Conservation (phyloP, 2,797 vertebrate genomes). For the Pteropus rufus region DNA sequence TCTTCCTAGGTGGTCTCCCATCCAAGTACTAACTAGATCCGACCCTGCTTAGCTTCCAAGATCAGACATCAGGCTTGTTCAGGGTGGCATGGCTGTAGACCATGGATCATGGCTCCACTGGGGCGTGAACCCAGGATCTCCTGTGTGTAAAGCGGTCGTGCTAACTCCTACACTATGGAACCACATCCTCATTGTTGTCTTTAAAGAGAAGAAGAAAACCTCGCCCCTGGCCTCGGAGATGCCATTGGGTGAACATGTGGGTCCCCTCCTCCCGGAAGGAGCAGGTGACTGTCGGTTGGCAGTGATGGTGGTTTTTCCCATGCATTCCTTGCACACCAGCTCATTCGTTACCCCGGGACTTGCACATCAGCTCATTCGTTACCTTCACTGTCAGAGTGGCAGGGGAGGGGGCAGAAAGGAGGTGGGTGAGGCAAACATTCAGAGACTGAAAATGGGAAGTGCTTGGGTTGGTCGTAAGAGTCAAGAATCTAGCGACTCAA, state of each 20-base stretch:
- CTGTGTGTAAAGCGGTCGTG: too few relatives aligned
- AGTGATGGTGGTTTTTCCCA: background rate
- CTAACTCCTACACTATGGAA: too few relatives aligned
- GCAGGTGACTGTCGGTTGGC: background rate
- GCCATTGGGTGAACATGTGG: background rate
- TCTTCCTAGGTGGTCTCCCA: too few relatives aligned
- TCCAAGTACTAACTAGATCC: too few relatives aligned
- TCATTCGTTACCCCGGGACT: background rate
- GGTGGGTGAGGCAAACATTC: background rate
- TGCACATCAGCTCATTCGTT: fast-evolving
- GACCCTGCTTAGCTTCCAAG: too few relatives aligned
- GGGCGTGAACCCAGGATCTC: too few relatives aligned
- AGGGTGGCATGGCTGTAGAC: too few relatives aligned
- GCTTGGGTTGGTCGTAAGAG: background rate
- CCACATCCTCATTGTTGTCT: background rate
- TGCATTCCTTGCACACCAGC: fast-evolving
- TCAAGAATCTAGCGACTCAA: too few relatives aligned
- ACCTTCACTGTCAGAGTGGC: background rate
- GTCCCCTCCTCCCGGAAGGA: background rate
- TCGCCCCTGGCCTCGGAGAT: background rate
- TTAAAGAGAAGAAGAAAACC: background rate
- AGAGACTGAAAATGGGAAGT: background rate
- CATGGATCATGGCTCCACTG: too few relatives aligned
- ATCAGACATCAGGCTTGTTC: too few relatives aligned
- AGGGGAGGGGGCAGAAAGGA: background rate